Base-by-base conservation (phyloP, 2,888 invertebrate species). In the Xylota sylvarum region DNA sequence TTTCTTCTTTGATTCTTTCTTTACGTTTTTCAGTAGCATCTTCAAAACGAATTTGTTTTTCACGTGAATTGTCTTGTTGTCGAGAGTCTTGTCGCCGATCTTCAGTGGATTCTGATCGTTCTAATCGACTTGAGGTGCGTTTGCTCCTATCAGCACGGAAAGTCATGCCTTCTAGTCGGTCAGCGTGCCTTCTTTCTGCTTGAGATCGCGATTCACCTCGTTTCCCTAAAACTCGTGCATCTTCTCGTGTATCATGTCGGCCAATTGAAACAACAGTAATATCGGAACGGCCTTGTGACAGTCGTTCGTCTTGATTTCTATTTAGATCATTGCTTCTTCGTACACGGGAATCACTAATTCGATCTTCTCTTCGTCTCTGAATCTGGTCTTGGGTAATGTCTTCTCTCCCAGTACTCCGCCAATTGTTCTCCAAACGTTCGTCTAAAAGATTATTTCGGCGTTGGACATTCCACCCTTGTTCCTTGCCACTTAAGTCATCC, bases 371-470 rank as follows among this genome's bases (percentile, higher is more conserved):
- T 19, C 23, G 10, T 35, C 37, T 35, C 5, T 37, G 37, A 58
- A 46, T 2, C 4, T 19, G 17, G 12, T 58, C 23, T 19, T 37
- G 72, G 10, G 72, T 73, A 14, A 86, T 82, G 50, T 86, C 86
- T 55, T 86, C 86, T 86, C 86, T 86, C 0, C 86, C 86, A 14
- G 86, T 86, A 14, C 55, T 81, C 10, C 86, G 81, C 86, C 86
- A 86, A 77, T 86, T 86, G 14, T 27, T 69, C 23, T 86, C 86
- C 81, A 72, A 77, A 3, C 62, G 67, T 56, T 81, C 73, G 46
- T 72, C 50, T 14, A 77, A 48, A 5, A 56, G n/a, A 19, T 43
- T 64, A 35, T 9, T 23, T 14, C 35, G 46, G 0, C 48, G 43
- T n/a, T 74, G 48, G 1, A 0, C 23, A 27, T 14, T 40, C 55